Conservation (phyloP, 2,888 invertebrate genomes). For the Tenthredo scrophulariae region DNA sequence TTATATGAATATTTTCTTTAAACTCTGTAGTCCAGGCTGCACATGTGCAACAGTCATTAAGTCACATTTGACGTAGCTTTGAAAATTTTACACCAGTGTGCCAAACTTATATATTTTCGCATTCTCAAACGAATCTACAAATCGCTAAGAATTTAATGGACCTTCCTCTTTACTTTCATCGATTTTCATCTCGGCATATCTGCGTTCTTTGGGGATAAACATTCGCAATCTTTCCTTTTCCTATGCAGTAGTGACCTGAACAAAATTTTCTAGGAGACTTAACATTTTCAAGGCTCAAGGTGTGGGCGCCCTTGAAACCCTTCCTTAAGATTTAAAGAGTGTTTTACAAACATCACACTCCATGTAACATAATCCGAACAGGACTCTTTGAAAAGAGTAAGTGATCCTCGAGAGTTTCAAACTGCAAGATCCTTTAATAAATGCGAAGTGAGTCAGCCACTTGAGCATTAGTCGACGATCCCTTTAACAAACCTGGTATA, state of each 20-base stretch:
- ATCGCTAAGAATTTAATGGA: neutral
- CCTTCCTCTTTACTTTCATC: neutral
- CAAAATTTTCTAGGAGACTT: neutral
- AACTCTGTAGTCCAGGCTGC: neutral
- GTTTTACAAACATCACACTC: slow-evolving; percentile 20
- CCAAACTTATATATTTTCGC: too few species aligned
- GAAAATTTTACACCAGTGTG: neutral
- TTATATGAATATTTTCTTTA: neutral
- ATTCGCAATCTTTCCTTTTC: neutral
- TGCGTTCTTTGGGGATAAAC: neutral
- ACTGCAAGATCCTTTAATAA: slow-evolving; percentile 12
- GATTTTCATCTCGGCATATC: neutral
- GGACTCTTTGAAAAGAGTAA: neutral
- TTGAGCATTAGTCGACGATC: slow-evolving; percentile 20
- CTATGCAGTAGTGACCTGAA: neutral
- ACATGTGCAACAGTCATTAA: neutral
- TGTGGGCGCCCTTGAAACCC: neutral
- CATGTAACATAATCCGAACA: neutral
- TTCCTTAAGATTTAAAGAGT: neutral
- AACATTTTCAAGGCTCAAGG: neutral
- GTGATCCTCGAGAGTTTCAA: slow-evolving; percentile 19
- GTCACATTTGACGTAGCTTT: neutral
- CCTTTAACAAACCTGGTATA: slow-evolving; percentile 16
- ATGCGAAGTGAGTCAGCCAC: slow-evolving; percentile 26
- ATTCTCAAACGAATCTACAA: neutral